These are phyloP conservation scores for Euclidia mi DNA, from an alignment of 2,888 invertebrate species.

Conservation along the genomic window DNA sequence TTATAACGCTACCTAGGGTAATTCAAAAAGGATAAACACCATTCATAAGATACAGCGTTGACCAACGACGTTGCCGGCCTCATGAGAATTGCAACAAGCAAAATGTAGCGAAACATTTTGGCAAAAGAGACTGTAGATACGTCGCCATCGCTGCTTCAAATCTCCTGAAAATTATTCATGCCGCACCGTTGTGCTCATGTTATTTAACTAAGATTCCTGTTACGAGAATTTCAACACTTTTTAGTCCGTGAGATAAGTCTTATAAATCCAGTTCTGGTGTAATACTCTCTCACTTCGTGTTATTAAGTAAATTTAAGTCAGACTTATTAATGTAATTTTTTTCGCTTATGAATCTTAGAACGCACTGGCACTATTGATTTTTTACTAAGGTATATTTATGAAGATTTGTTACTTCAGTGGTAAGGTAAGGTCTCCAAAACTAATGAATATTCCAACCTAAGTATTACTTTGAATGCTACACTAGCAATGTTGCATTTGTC, in stretches of 20 bases:
- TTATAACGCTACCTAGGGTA: background rate
- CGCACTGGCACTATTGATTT: too few relatives aligned
- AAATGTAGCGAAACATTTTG: slow-evolving; percentile 44
- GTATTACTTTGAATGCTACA: too few relatives aligned
- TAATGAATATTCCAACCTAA: too few relatives aligned
- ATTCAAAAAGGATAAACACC: slow-evolving; percentile 30
- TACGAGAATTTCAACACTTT: slow-evolving; percentile 38
- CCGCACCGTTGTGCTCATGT: slow-evolving; percentile 41
- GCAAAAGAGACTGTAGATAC: slow-evolving; percentile 47
- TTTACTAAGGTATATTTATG: too few relatives aligned
- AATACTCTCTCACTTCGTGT: slow-evolving; percentile 19
- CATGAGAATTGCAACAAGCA: slow-evolving; percentile 41
- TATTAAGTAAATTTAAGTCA: background rate
- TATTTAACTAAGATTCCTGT: slow-evolving; percentile 51
- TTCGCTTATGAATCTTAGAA: too few relatives aligned
- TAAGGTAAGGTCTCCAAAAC: too few relatives aligned
- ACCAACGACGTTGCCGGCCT: slow-evolving; percentile 31
- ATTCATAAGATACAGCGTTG: slow-evolving; percentile 29
- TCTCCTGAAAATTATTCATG: slow-evolving; percentile 52
- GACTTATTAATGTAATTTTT: background rate
- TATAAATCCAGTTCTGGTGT: slow-evolving; percentile 28
- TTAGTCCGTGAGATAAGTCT: slow-evolving; percentile 33
- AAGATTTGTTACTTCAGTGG: too few relatives aligned
- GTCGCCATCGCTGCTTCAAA: slow-evolving; percentile 45
- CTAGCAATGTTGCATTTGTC: too few relatives aligned